Evolutionary conservation across 1,140 invertebrate species (phyloP).

Genomic region (Drosophila biarmipes): DNA sequence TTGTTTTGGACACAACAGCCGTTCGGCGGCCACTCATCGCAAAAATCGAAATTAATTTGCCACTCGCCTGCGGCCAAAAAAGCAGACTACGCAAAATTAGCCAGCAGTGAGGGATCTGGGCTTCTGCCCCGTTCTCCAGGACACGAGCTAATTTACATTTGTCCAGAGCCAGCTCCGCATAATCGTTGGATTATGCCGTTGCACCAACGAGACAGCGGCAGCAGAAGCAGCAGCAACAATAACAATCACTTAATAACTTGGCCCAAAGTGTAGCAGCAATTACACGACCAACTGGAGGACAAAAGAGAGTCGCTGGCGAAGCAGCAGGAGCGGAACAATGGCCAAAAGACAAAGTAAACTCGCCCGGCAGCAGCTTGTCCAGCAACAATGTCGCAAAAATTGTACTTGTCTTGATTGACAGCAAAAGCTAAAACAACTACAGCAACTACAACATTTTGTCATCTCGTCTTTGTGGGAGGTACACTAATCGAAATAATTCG

Average conservation of each 20-base stretch:
- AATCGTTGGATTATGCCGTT: slow-evolving; percentile 76
- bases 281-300: slow-evolving; percentile 54
- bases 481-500: slow-evolving; percentile 4
- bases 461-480: slow-evolving; percentile 13
- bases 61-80: slow-evolving; percentile 22
- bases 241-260: slow-evolving; percentile 78
- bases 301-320: slow-evolving; percentile 4
- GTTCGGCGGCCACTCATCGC: background rate
- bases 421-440: slow-evolving; percentile 44
- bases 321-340: slow-evolving; percentile 26
- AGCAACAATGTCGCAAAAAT: slow-evolving; percentile 71
- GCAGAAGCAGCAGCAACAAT: slow-evolving; percentile 22
- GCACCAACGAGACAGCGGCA: slow-evolving; percentile 23
- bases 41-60: slow-evolving; percentile 71
- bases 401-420: slow-evolving; percentile 74
- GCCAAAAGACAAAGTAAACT: slow-evolving; percentile 55
- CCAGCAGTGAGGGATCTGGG: slow-evolving; percentile 6
- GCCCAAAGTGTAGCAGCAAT: slow-evolving; percentile 72
- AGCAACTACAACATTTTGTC: slow-evolving; percentile 32
- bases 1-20: slow-evolving; percentile 14
- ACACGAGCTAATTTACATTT: slow-evolving; percentile 67
- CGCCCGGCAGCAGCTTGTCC: slow-evolving; percentile 62
- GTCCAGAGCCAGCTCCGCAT: slow-evolving; percentile 46
- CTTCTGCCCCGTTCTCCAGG: slow-evolving; percentile 14
- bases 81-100: slow-evolving; percentile 30